These are phyloP conservation scores for Phytoseiulus persimilis DNA, from an alignment of 2,888 invertebrate genomes.

Conservation along the genomic window DNA sequence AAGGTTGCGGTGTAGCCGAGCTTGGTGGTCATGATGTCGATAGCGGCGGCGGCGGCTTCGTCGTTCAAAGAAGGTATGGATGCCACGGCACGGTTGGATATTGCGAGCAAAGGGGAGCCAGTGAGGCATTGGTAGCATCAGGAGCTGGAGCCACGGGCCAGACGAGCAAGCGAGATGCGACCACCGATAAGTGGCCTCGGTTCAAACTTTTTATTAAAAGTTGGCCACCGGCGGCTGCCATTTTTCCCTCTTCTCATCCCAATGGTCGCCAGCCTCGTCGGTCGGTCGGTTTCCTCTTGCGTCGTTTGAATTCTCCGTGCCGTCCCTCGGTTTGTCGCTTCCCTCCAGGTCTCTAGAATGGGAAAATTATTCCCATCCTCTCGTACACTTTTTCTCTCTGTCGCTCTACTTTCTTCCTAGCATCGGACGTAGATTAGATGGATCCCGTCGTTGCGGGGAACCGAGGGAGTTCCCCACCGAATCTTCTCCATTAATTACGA, in stretches of 20 bases:
- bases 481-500: neutral
- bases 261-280: neutral
- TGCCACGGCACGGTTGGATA: neutral
- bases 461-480: neutral
- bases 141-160: neutral
- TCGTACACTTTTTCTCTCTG: neutral
- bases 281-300: slow-evolving; percentile 16
- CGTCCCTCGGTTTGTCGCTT: neutral
- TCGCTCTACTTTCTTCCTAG: neutral
- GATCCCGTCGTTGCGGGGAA: neutral
- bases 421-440: neutral
- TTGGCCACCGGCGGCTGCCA: slow-evolving; percentile 16
- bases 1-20: neutral
- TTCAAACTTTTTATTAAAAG: slow-evolving; percentile 39
- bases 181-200: slow-evolving; percentile 36
- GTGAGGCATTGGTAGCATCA: neutral
- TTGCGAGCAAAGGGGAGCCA: neutral
- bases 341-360: neutral
- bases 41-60: neutral
- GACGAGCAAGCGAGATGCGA: neutral
- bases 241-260: neutral
- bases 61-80: neutral
- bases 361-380: neutral
- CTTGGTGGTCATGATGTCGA: neutral
- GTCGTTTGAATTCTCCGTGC: neutral